Percentiles rank a stretch among this genome's conserved stretches.
Conservation (phyloP, 2,888 invertebrate genomes). For the Xanthia togata region DNA sequence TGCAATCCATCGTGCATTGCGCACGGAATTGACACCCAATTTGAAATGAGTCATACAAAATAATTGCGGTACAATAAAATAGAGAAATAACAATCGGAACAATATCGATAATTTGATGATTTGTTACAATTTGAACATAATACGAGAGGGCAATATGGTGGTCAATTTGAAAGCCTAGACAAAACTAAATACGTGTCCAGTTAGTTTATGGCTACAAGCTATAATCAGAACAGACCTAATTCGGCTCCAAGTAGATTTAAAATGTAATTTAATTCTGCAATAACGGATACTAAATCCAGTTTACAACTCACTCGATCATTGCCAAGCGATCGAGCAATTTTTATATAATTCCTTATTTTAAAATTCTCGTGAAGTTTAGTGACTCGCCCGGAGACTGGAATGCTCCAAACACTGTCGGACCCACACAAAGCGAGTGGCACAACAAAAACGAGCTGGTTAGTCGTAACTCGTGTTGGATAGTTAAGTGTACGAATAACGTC, state of each 20-base stretch:
- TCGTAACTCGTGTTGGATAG: constrained; percentile 83
- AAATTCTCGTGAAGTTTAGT: constrained; percentile 37
- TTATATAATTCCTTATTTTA: constrained; percentile 21
- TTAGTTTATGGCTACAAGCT: constrained; percentile 12
- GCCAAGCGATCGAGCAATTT: neutral
- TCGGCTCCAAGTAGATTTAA: constrained; percentile 4
- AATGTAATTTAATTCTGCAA: neutral
- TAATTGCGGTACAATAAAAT: constrained; percentile 42
- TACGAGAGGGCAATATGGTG: constrained; percentile 4
- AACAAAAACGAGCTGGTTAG: constrained; percentile 74
- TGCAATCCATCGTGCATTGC: constrained; percentile 42
- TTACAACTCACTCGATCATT: neutral
- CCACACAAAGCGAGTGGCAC: constrained; percentile 65
- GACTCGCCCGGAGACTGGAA: constrained; percentile 60
- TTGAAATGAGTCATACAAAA: constrained; percentile 54
- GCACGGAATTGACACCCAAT: constrained; percentile 45
- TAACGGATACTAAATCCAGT: neutral
- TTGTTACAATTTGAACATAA: constrained; percentile 34
- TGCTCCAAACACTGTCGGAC: constrained; percentile 61
- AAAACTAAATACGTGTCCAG: neutral
- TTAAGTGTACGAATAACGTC: constrained; percentile 83
- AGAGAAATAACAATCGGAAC: constrained; percentile 25
- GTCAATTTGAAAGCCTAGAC: constrained; percentile 29
- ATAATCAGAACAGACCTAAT: constrained; percentile 10
- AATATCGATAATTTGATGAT: constrained; percentile 43